A percentile compares a stretch with the other conserved stretches of the same genome.
Evolutionary conservation across 35 echinoderm and acorn worm species (phyloP).

Genomic region (Stichopus chloronotus): DNA sequence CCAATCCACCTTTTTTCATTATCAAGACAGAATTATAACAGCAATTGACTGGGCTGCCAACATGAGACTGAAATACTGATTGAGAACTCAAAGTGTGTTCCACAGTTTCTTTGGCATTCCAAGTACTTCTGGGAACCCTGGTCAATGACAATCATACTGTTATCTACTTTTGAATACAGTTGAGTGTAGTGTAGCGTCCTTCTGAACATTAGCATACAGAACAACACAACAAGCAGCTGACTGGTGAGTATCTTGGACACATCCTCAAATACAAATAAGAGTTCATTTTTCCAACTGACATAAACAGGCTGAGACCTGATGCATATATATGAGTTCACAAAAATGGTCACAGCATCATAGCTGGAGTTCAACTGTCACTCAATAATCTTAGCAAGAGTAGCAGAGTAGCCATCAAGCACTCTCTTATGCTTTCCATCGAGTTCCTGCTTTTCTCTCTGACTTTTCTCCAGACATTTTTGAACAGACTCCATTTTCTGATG

Average conservation of each 20-base stretch:
- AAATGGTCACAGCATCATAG: conserved; percentile 16
- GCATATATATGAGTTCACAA: not conserved
- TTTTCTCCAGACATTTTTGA: conserved; percentile 41
- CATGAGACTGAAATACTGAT: not conserved
- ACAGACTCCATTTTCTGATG: conserved; percentile 49
- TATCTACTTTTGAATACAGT: not conserved
- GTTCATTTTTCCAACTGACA: not conserved
- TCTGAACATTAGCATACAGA: not conserved
- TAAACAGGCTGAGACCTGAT: conserved; percentile 15
- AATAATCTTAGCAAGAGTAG: conserved; percentile 25
- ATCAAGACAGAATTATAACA: conserved; percentile 27
- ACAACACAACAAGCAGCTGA: conserved; percentile 5
- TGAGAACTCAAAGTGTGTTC: not conserved
- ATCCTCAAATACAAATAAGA: conserved; percentile 15
- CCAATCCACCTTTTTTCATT: conserved; percentile 23
- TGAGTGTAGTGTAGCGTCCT: not conserved
- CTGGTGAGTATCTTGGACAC: not conserved
- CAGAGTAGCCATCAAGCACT: conserved; percentile 33
- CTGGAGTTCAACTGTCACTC: conserved; percentile 9
- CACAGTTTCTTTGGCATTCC: not conserved
- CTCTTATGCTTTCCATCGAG: conserved; percentile 33
- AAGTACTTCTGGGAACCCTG: not conserved
- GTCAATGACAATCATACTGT: conserved; percentile 4
- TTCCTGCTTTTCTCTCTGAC: conserved; percentile 45
- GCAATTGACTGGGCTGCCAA: conserved; percentile 30